Evolutionary conservation across 2,797 vertebrate species (phyloP).

Genomic region (Acropternis orthonyx): DNA sequence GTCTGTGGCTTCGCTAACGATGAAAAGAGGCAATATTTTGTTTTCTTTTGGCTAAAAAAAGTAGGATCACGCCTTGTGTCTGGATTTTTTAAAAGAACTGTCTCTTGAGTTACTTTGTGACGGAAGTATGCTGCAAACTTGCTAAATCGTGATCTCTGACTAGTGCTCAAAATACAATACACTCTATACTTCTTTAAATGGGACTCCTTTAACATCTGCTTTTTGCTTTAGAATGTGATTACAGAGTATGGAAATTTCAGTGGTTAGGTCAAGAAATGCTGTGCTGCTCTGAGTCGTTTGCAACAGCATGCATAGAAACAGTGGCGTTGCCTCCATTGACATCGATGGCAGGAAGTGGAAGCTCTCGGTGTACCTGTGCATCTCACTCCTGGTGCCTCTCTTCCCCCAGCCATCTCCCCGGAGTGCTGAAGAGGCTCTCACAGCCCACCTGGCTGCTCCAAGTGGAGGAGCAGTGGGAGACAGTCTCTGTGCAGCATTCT

Average conservation of each 20-base stretch:
- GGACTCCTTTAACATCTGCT: neutral
- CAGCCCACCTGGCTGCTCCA: neutral
- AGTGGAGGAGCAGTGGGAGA: neutral
- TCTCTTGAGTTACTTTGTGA: neutral
- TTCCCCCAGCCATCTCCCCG: neutral
- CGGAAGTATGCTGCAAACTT: neutral
- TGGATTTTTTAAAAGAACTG: neutral
- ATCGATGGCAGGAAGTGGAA: neutral
- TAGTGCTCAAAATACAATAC: neutral
- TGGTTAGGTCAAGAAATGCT: neutral
- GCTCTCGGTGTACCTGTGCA: neutral
- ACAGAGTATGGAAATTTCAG: neutral
- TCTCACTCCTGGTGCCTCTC: rapidly evolving
- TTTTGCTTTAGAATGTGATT: neutral
- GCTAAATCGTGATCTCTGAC: neutral
- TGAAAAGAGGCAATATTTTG: neutral
- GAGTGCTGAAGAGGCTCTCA: neutral
- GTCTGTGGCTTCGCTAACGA: neutral
- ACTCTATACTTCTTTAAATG: neutral
- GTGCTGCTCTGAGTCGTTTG: neutral
- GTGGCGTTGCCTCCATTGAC: rapidly evolving
- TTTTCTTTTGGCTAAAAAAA: neutral
- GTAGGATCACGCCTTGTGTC: neutral
- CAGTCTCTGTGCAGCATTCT: too few species aligned
- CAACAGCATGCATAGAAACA: neutral